Percentiles rank a stretch among this genome's conserved stretches.
phyloP scores from a whole-genome alignment of 2,888 invertebrate genomes.

The Hirtodrosophila confusa region DNA sequence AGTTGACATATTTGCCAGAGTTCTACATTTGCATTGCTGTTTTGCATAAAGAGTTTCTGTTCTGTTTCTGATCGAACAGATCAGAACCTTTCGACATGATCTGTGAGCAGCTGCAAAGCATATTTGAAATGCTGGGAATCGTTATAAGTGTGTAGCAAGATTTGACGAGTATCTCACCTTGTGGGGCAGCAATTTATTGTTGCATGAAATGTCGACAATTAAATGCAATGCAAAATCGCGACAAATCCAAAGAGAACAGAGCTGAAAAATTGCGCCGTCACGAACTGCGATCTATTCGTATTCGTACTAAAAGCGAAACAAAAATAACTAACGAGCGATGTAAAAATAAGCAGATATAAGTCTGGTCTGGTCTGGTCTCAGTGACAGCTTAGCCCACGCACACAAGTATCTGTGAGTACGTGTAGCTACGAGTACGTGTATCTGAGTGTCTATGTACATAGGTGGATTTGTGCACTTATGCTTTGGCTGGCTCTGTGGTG shows the following conservation, averaged over 20 bases:
- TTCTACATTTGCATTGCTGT: constrained; percentile 36
- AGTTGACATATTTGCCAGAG: constrained; percentile 33
- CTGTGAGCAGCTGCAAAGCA: constrained; percentile 20
- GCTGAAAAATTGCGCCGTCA: constrained; percentile 62
- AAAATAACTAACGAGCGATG: constrained; percentile 57
- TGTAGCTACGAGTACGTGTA: constrained; percentile 14
- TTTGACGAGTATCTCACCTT: constrained; percentile 53
- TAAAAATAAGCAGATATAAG: constrained; percentile 78
- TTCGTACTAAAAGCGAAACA: constrained; percentile 25
- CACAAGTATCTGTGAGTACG: constrained; percentile 19
- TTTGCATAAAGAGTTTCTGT: constrained; percentile 38
- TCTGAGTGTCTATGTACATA: constrained; percentile 16
- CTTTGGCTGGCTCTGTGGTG: constrained; percentile 37
- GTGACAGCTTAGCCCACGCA: constrained; percentile 79
- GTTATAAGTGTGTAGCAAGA: constrained; percentile 20
- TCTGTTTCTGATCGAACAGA: constrained; percentile 21
- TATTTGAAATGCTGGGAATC: constrained; percentile 34
- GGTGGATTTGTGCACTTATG: constrained; percentile 64
- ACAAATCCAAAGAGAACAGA: constrained; percentile 47
- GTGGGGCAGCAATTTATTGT: constrained; percentile 67
- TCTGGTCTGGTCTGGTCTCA: constrained; percentile 74
- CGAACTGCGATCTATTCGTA: constrained; percentile 60
- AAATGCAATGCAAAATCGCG: constrained; percentile 67
- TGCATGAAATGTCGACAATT: constrained; percentile 74
- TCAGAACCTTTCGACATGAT: constrained; percentile 12